Evolutionary conservation across 2,888 invertebrate genomes (phyloP).

Genomic region (Lepeophtheirus nordmannii): DNA sequence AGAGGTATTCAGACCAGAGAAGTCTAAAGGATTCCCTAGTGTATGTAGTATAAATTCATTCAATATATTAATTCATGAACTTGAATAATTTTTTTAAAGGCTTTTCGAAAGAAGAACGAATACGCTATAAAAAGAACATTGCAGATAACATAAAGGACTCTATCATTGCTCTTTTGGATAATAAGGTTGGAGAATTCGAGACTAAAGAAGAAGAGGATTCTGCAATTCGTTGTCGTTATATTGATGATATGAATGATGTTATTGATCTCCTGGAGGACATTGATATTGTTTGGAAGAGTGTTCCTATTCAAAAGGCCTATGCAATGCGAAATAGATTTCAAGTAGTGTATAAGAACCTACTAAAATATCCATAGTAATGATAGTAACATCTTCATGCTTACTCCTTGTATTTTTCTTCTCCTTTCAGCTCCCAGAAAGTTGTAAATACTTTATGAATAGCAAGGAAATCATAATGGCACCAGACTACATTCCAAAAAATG

Average conservation of each 20-base stretch:
- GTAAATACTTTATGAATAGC: slow-evolving; percentile 22
- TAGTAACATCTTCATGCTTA: too few species aligned
- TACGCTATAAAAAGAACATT: slow-evolving; percentile 23
- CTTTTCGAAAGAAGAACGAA: slow-evolving; percentile 25
- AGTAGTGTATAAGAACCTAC: background rate
- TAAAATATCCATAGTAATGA: too few species aligned
- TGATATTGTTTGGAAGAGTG: background rate
- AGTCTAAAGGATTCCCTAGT: too few species aligned
- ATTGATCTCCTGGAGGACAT: background rate
- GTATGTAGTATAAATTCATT: too few species aligned
- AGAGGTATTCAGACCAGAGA: too few species aligned
- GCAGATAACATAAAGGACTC: slow-evolving; percentile 26
- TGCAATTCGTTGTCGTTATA: too few species aligned
- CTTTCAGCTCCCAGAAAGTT: slow-evolving; percentile 23
- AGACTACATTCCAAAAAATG: slow-evolving; percentile 5
- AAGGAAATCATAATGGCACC: background rate
- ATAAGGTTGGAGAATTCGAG: background rate
- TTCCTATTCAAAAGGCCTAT: slow-evolving; percentile 1
- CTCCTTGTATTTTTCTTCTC: background rate
- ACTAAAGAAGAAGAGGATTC: background rate
- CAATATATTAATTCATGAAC: too few species aligned
- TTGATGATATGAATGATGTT: background rate
- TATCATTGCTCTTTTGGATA: slow-evolving; percentile 25
- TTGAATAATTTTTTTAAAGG: background rate
- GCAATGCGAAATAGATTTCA: slow-evolving; percentile 1